Base-by-base conservation (phyloP, 1,140 invertebrate genomes). In the Procambarus clarkii region DNA sequence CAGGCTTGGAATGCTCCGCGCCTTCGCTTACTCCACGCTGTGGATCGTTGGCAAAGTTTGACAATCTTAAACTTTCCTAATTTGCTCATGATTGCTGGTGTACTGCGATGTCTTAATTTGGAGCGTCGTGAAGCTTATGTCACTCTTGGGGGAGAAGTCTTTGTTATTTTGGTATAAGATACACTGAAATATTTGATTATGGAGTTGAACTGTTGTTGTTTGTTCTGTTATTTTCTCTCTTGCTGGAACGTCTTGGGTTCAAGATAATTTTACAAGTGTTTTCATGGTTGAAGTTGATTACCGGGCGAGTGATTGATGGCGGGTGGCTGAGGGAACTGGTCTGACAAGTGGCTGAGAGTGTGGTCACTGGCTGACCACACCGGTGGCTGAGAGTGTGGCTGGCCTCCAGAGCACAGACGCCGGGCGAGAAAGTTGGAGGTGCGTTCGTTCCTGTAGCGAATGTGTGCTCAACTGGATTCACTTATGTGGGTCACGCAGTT, bases 401-500 rank as follows among this genome's bases (percentile, higher is more conserved):
- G n/a, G 34, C 69, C 69, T 74, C 34, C 7, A 24, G 2, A 34
- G 69, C 11, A 74, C 69, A 44, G n/a, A 21, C 9, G 18, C 24
- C 50, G 2, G 80, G 60, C 54, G 80, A 82, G 80, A 82, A 82
- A 82, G 80, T 50, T n/a, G 50, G 11, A 8, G 15, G 76, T 48
- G 45, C 15, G 24, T 78, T 11, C 50, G 7, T 78, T 87, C 46
- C 76, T 77, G n/a, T 45, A 76, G 15, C 58, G 71, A 78, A 34
- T 87, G 50, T 87, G 78, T 79, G 85, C n/a, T 58, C 85, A 87
- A 87, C 74, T 86, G 84, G 76, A 45, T 78, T 71, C 50, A 54
- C 76, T 77, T 77, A 87, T 87, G 85, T 87, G 76, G 85, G 85
- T 87, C 85, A 87, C 8, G 18, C 71, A 48, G 54, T 34, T 24